Percentiles rank a stretch among this genome's conserved stretches.
phyloP scores from a whole-genome alignment of 2,113 vertebrate genomes.

The Dascyllus trimaculatus region DNA sequence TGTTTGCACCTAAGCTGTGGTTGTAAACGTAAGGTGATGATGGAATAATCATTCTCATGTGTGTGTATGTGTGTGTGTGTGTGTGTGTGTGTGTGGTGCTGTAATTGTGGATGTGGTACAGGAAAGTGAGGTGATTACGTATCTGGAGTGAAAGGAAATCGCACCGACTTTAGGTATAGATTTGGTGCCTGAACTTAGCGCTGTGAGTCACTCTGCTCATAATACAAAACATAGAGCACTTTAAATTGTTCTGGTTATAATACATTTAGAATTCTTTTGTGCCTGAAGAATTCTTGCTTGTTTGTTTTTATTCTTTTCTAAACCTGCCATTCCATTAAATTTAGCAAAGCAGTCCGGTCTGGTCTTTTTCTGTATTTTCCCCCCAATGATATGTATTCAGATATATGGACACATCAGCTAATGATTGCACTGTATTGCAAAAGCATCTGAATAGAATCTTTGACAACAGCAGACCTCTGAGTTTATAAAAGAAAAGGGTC shows the following conservation, averaged over 20 bases:
- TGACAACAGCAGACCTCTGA: no score
- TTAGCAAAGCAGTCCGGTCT: background rate
- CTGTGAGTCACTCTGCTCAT: background rate
- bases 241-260: background rate
- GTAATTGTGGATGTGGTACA: background rate
- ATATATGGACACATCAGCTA: background rate
- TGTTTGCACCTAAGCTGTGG: conserved; percentile 36
- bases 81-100: no score
- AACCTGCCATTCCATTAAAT: background rate
- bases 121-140: conserved; percentile 20
- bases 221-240: background rate
- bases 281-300: background rate
- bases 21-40: conserved; percentile 3
- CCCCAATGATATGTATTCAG: background rate
- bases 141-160: background rate
- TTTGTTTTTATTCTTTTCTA: background rate
- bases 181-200: conserved; percentile 2
- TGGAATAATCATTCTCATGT: conserved; percentile 20
- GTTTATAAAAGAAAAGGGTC: no score
- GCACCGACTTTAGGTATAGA: background rate
- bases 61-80: background rate
- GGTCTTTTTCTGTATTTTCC: background rate
- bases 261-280: no score
- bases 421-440: background rate
- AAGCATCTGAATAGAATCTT: no score